Evolutionary conservation across 2,888 invertebrate genomes (phyloP).

Genomic region (Agrochola macilenta): DNA sequence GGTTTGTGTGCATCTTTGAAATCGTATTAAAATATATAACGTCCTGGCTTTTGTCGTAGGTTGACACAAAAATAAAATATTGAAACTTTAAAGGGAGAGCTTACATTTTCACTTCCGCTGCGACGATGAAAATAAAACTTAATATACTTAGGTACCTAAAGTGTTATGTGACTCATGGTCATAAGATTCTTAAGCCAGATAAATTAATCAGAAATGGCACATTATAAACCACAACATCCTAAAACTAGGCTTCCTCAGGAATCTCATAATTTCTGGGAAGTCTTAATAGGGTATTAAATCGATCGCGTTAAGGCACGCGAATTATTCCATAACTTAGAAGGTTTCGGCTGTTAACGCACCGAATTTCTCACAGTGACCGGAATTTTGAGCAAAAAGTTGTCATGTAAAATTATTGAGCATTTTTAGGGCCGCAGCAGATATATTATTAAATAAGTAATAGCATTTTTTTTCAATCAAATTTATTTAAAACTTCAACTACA

Average conservation of each 20-base stretch:
- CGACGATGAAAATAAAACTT: not conserved
- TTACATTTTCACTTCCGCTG: conserved; percentile 5
- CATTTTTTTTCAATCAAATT: not conserved
- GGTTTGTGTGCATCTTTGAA: conserved; percentile 65
- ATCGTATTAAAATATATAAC: conserved; percentile 65
- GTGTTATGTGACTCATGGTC: not conserved
- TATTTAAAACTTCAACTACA: not conserved
- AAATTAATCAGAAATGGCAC: conserved; percentile 20
- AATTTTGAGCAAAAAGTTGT: conserved; percentile 64
- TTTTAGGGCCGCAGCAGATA: conserved; percentile 6
- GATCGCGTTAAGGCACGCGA: conserved; percentile 71
- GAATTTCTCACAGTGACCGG: conserved; percentile 70
- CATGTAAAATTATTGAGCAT: conserved; percentile 22
- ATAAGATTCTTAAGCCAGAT: not conserved
- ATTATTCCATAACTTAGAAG: conserved; percentile 76
- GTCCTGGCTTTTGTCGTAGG: conserved; percentile 3
- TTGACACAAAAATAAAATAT: not conserved
- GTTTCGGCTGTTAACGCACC: conserved; percentile 68
- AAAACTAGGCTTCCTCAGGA: conserved; percentile 57
- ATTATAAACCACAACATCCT: conserved; percentile 57
- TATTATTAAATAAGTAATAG: not conserved
- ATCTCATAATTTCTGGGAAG: conserved; percentile 69
- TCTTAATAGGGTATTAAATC: conserved; percentile 73
- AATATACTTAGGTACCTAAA: not conserved
- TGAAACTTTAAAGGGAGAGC: not conserved